Conservation (phyloP, 1,140 invertebrate species). For the Monochamus saltuarius region DNA sequence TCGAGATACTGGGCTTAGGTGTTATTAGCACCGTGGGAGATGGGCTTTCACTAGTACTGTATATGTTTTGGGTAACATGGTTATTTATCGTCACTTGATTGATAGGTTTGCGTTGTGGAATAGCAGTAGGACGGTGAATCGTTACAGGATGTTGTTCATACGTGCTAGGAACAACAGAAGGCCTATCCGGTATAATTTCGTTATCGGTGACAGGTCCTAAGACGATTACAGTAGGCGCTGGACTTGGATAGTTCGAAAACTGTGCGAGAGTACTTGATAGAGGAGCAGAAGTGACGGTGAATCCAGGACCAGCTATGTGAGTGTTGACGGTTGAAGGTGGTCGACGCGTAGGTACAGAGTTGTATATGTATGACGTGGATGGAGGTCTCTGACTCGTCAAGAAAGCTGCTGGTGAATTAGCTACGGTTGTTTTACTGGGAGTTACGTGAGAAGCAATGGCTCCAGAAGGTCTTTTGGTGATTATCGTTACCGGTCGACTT, state of each 20-base stretch:
- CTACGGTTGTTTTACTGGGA: constrained; percentile 31
- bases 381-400: constrained; percentile 49
- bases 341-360: constrained; percentile 53
- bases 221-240: constrained; percentile 73
- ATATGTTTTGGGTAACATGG: constrained; percentile 57
- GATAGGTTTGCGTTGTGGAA: constrained; percentile 50
- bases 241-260: constrained; percentile 51
- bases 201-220: constrained; percentile 56
- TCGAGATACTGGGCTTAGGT: constrained; percentile 60
- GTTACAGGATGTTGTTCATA: constrained; percentile 20
- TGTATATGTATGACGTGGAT: constrained; percentile 61
- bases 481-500: constrained; percentile 20
- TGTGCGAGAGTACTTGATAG: constrained; percentile 18
- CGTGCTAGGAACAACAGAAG: constrained; percentile 9
- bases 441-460: constrained; percentile 16
- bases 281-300: constrained; percentile 35
- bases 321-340: constrained; percentile 33
- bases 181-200: constrained; percentile 32
- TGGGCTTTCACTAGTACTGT: constrained; percentile 52
- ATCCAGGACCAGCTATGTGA: constrained; percentile 32
- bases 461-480: constrained; percentile 22
- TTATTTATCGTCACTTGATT: constrained; percentile 59
- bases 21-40: constrained; percentile 60
- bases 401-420: constrained; percentile 38
- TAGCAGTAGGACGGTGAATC: constrained; percentile 45